A percentile compares a stretch with the other conserved stretches of the same genome.
Conservation (phyloP, 2,888 invertebrate species). For the Zele albiditarsus region DNA sequence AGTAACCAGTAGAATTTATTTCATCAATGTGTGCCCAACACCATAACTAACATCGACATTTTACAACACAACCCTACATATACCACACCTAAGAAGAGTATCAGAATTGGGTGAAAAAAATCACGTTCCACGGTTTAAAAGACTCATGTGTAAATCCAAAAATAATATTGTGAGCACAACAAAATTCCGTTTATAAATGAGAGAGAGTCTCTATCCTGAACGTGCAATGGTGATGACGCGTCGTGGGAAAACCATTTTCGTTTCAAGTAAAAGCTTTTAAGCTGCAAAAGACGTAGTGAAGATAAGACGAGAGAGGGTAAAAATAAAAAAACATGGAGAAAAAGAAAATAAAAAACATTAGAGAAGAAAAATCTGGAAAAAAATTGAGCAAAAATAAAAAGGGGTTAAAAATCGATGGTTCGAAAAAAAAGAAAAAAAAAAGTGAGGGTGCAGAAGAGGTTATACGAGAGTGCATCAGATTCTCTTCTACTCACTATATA, state of each 20-base stretch:
- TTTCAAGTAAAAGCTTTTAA: slow-evolving; percentile 33
- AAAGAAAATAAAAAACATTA: neutral
- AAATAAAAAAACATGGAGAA: neutral
- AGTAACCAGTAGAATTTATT: neutral
- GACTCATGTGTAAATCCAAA: neutral
- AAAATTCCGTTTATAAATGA: slow-evolving; percentile 8
- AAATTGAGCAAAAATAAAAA: neutral
- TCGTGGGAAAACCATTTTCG: slow-evolving; percentile 33
- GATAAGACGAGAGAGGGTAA: neutral
- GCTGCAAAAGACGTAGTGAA: slow-evolving; percentile 19
- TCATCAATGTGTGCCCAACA: neutral
- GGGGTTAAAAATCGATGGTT: slow-evolving; percentile 9
- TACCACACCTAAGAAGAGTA: neutral
- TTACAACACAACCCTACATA: too few species aligned
- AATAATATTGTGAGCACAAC: neutral
- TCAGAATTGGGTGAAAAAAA: slow-evolving; percentile 9
- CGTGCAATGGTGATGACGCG: neutral
- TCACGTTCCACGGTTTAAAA: neutral
- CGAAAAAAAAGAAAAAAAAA: slow-evolving; percentile 2
- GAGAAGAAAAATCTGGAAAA: neutral
- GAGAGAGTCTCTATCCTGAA: neutral
- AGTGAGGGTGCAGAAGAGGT: neutral
- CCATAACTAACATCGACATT: too few species aligned
- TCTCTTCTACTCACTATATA: neutral
- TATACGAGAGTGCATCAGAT: slow-evolving; percentile 7